Conservation (phyloP, 1,140 invertebrate genomes). For the Macrobrachium nipponense region DNA sequence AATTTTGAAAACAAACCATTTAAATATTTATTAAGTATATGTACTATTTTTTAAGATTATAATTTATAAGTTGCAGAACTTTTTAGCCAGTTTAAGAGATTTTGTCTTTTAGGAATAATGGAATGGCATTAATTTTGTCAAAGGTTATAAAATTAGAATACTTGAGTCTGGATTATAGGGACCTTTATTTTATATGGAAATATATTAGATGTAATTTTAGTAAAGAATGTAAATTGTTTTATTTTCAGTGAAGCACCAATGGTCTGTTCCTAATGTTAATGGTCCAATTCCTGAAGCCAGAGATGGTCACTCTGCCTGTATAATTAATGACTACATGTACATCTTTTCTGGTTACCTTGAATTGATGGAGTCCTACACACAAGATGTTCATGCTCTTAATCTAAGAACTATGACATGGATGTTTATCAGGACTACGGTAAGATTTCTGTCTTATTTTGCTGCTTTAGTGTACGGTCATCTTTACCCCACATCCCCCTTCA, state of each 20-base stretch:
- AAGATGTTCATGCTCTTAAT: constrained; percentile 82
- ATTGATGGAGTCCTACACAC: constrained; percentile 76
- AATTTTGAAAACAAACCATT: no score
- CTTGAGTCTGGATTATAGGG: no score
- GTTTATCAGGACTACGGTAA: constrained; percentile 71
- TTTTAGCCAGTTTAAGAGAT: no score
- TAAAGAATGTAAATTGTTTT: constrained; percentile 24
- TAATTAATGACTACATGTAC: constrained; percentile 86
- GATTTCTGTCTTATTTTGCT: constrained; percentile 67
- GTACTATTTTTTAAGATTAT: no score
- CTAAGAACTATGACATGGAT: constrained; percentile 81
- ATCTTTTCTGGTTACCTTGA: constrained; percentile 85
- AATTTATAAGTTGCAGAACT: no score
- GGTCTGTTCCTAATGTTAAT: constrained; percentile 73
- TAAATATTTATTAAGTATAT: no score
- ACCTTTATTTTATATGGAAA: no score
- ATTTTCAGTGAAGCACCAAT: constrained; percentile 76
- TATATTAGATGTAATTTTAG: no score
- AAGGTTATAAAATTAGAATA: no score
- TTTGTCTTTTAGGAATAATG: no score
- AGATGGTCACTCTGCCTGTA: constrained; percentile 90
- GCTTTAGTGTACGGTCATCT: background rate
- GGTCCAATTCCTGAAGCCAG: constrained; percentile 81
- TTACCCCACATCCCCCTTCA: no score
- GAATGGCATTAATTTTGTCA: no score